Base-by-base conservation (phyloP, 2,113 vertebrate species). In the Rattus rattus region DNA sequence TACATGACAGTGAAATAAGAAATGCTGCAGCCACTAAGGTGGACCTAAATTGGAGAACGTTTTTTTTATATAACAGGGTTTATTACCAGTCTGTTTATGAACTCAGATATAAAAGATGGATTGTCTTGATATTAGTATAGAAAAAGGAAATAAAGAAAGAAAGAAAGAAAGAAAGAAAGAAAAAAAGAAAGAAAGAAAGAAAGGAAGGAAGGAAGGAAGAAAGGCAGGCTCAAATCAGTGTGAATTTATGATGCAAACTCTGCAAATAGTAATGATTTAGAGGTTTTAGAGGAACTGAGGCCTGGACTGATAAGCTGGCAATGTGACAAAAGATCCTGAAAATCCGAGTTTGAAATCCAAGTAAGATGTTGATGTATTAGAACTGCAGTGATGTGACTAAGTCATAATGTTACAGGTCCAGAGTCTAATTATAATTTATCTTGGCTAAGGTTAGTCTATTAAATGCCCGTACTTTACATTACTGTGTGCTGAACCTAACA, bases 11-110 rank as follows among this genome's bases (percentile, higher is more conserved):
- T 2, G 6, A 19, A 54, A n/a, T 14, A 88, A 36, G 3, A 72
- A 87, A 69, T 0, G 0, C 24, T 13, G 19, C 1, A 16, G 10
- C 52, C 17, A 16, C 30, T 3, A 0, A 4, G 30, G 3, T 2
- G 33, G 4, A 7, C 43, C 28, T 52, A 22, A 6, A 11, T 14
- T 84, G 9, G 4, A 69, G 2, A 69, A 36, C 2, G n/a, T n/a
- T n/a, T 12, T 19, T 12, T 17, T 3, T 52, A 49, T 20, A 2
- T 16, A 52, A 16, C 36, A 1, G 2, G 8, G 0, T 36, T 52
- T 83, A 26, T 54, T 52, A 8, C 17, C 19, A 54, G 17, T n/a
- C 2, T 54, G 30, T 4, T 88, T 0, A 8, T 52, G 24, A 30
- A 52, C 49, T 63, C 65, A 70, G 5, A 49, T 2, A 47, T 33